Conservation (phyloP, 1,140 invertebrate genomes). For the Antheraea mylitta region DNA sequence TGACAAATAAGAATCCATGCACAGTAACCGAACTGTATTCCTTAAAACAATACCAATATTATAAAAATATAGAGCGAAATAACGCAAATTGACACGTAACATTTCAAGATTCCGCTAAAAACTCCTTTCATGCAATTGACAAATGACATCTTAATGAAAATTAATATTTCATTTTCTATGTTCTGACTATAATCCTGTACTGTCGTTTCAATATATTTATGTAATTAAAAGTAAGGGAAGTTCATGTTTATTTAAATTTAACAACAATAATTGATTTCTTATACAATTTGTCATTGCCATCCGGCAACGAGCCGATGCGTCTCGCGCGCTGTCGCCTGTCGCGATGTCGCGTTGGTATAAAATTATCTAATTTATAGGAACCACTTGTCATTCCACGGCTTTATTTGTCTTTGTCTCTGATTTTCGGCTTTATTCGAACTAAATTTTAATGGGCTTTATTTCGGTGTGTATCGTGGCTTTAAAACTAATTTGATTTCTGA, state of each 20-base stretch:
- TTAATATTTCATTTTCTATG: no score
- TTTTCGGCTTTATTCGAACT: background rate
- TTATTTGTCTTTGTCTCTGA: slow-evolving; percentile 19
- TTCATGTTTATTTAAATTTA: background rate
- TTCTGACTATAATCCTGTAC: background rate
- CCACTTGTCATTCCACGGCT: slow-evolving; percentile 20
- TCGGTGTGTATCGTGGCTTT: background rate
- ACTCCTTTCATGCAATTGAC: no score
- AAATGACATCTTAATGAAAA: no score
- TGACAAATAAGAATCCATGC: no score
- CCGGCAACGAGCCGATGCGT: slow-evolving; percentile 8
- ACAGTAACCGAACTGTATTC: no score
- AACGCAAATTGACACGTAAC: no score
- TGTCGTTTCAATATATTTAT: background rate
- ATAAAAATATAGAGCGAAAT: no score
- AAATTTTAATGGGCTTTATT: background rate
- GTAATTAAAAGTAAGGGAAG: background rate
- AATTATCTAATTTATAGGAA: slow-evolving; percentile 25
- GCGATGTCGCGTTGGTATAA: slow-evolving; percentile 7
- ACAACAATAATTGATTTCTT: background rate
- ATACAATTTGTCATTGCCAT: slow-evolving; percentile 18
- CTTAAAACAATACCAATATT: no score
- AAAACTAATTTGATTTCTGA: background rate
- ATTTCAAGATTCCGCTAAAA: no score
- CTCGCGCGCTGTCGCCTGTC: slow-evolving; percentile 11